These are phyloP conservation scores for Tinea pellionella DNA, from an alignment of 2,888 invertebrate genomes.

Conservation along the genomic window DNA sequence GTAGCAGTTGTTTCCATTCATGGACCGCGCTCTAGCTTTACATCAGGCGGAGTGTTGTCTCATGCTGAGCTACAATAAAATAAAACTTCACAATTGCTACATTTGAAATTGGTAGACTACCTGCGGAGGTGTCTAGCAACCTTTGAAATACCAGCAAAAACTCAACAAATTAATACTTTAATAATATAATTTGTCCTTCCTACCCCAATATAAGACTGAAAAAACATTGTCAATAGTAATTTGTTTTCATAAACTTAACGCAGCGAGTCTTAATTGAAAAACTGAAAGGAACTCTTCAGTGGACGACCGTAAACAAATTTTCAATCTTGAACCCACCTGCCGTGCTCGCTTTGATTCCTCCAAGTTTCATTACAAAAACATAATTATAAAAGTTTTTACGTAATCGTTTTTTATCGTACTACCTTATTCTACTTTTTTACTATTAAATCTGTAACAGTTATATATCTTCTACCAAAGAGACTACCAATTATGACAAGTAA, in stretches of 20 bases:
- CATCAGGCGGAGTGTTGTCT: background rate
- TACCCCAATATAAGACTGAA: too few relatives aligned
- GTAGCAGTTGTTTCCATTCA: background rate
- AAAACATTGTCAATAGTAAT: background rate
- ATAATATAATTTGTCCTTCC: too few relatives aligned
- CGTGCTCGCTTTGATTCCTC: constrained; percentile 23
- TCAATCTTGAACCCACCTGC: constrained; percentile 20
- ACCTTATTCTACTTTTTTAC: background rate
- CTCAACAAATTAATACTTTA: too few relatives aligned
- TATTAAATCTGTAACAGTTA: too few relatives aligned
- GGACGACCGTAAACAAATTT: constrained; percentile 12
- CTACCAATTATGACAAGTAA: too few relatives aligned
- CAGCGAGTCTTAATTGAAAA: background rate
- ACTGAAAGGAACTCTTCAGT: background rate
- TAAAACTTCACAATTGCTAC: background rate
- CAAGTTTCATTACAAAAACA: constrained; percentile 28
- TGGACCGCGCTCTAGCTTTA: background rate
- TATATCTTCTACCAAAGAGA: too few relatives aligned
- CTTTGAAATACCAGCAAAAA: too few relatives aligned
- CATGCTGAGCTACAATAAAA: background rate
- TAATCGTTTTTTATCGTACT: constrained; percentile 20
- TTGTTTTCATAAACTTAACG: background rate
- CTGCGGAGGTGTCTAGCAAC: too few relatives aligned
- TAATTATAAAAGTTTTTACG: constrained; percentile 40
- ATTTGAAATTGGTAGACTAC: too few relatives aligned